A percentile compares a stretch with the other conserved stretches of the same genome.
Conservation (phyloP, 2,888 invertebrate genomes). For the Strigamia maritima region DNA sequence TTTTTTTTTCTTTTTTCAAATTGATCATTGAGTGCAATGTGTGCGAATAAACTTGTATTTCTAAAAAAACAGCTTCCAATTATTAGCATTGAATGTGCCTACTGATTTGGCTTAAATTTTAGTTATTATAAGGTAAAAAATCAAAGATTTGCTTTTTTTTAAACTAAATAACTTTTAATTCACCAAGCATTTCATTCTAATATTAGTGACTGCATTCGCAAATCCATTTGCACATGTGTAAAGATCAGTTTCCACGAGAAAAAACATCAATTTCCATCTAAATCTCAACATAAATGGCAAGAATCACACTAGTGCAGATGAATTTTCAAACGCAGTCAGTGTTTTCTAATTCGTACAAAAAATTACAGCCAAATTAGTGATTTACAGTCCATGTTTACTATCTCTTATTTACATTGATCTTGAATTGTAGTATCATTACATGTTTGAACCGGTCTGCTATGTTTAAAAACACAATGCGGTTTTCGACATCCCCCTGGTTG, state of each 20-base stretch:
- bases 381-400: slow-evolving; percentile 8
- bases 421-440: slow-evolving; percentile 39
- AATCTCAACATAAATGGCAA: background rate
- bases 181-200: background rate
- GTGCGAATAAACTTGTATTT: background rate
- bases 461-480: slow-evolving; percentile 78
- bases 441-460: slow-evolving; percentile 56
- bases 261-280: background rate
- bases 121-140: background rate
- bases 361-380: background rate
- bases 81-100: background rate
- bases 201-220: background rate
- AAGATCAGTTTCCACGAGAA: background rate
- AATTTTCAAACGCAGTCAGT: background rate
- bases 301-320: background rate
- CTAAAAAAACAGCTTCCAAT: background rate
- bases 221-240: background rate
- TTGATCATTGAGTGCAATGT: background rate
- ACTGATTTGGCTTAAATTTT: background rate
- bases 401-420: slow-evolving; percentile 29
- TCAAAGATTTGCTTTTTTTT: background rate
- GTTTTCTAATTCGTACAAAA: background rate
- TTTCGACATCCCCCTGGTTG: slow-evolving; percentile 81
- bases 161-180: background rate
- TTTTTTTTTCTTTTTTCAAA: background rate